Evolutionary conservation across 2,797 vertebrate species (phyloP).

Genomic region (Semotilus atromaculatus): DNA sequence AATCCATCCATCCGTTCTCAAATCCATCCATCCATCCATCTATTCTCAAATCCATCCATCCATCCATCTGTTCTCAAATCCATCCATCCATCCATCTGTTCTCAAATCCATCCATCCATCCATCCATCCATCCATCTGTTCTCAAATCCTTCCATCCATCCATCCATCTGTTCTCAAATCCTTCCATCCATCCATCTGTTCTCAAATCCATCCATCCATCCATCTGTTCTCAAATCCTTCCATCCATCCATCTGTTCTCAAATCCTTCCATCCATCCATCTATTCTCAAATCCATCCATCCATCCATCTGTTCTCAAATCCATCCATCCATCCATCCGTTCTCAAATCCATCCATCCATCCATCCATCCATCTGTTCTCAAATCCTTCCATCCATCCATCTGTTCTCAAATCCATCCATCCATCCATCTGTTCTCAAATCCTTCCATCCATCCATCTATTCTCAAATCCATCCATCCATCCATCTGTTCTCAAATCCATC

Average conservation of each 20-base stretch:
- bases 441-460: not conserved
- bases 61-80: not conserved
- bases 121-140: no score
- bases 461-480: not conserved
- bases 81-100: not conserved
- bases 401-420: not conserved
- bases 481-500: not conserved
- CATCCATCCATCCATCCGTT: not conserved
- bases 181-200: not conserved
- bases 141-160: not conserved
- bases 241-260: not conserved
- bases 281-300: not conserved
- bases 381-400: not conserved
- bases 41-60: not conserved
- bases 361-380: no score
- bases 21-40: not conserved
- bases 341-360: not conserved
- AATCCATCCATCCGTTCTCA: not conserved
- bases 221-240: no score
- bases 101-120: not conserved
- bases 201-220: not conserved
- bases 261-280: not conserved
- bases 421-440: not conserved
- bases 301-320: not conserved
- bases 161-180: not conserved